Conservation (phyloP, 2,113 vertebrate species). For the Neomonachus schauinslandi region DNA sequence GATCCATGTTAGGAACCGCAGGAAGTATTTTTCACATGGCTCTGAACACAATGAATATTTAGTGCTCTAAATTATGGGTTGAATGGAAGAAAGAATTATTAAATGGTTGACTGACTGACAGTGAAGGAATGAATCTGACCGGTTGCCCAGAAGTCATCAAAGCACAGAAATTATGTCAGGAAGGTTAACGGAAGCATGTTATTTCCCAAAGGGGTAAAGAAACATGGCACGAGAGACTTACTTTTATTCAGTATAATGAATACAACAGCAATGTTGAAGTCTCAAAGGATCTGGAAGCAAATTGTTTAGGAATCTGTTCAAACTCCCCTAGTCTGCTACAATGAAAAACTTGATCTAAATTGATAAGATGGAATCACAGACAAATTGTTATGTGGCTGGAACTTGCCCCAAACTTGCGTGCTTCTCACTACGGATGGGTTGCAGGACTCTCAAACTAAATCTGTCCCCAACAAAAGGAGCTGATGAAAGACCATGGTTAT, state of each 20-base stretch:
- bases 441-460: not conserved
- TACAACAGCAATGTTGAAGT: not conserved
- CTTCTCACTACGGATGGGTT: not conserved
- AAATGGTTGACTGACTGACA: not conserved
- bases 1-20: not conserved
- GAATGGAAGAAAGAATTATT: constrained; percentile 19
- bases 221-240: not conserved
- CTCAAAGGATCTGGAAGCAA: not conserved
- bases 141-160: constrained; percentile 34
- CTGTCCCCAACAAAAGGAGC: not conserved
- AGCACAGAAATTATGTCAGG: not conserved
- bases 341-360: not conserved
- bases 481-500: not conserved
- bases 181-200: not conserved
- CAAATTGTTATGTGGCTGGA: not conserved
- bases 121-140: constrained; percentile 37
- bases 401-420: not conserved
- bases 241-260: constrained; percentile 9
- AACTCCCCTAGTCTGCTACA: not conserved
- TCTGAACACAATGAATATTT: constrained; percentile 19
- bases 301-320: not conserved
- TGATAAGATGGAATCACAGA: not conserved
- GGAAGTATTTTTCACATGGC: not conserved
- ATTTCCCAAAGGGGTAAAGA: not conserved
- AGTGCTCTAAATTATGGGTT: constrained; percentile 30